phyloP scores from a whole-genome alignment of 2,113 vertebrate species.

The Silurus meridionalis region DNA sequence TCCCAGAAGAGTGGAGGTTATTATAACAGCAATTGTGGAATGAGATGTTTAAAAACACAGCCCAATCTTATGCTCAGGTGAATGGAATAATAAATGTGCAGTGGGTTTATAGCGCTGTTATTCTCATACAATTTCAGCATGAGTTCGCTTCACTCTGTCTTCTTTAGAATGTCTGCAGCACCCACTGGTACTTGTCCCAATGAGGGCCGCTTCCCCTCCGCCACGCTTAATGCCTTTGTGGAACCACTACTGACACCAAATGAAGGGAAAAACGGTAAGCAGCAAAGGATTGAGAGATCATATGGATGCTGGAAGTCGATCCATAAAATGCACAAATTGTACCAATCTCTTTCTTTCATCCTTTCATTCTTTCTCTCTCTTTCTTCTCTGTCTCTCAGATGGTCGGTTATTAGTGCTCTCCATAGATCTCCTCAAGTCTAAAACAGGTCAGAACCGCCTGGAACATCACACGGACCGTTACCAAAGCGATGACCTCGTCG shows the following conservation, averaged over 20 bases:
- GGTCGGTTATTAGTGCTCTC: conserved; percentile 69
- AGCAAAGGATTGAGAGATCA: neutral
- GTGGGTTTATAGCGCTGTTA: neutral
- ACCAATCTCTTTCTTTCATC: neutral
- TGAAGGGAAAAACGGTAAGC: neutral
- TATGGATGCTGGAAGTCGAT: neutral
- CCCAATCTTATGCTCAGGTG: too few species aligned
- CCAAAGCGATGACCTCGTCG: conserved; percentile 70
- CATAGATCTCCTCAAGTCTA: conserved; percentile 75
- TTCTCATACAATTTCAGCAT: neutral
- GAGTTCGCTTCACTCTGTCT: neutral
- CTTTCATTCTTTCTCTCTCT: neutral
- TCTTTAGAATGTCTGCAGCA: neutral
- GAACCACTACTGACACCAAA: neutral
- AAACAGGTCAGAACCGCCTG: conserved; percentile 64
- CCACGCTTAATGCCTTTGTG: neutral
- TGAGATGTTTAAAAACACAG: too few species aligned
- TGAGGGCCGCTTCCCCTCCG: neutral
- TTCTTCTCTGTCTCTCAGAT: conserved; percentile 59
- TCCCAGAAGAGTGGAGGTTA: too few species aligned
- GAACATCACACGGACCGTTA: conserved; percentile 81
- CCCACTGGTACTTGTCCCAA: too few species aligned
- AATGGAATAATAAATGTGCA: neutral
- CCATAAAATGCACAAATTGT: neutral
- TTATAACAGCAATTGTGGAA: too few species aligned